A percentile compares a stretch with the other conserved stretches of the same genome.
Conservation (phyloP, 1,140 invertebrate species). For the Megalopta genalis region DNA sequence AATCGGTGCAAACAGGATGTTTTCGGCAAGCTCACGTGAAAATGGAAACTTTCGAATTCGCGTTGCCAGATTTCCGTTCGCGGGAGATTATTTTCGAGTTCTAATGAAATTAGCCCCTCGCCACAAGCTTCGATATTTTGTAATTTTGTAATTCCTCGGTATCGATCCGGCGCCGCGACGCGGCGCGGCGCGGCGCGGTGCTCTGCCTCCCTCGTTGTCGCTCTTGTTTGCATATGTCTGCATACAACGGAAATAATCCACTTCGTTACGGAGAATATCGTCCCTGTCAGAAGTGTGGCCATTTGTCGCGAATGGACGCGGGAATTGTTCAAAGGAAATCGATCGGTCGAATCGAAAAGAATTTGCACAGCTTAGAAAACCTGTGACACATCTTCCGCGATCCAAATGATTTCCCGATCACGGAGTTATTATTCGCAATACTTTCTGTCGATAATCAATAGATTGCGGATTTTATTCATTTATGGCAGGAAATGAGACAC, state of each 20-base stretch:
- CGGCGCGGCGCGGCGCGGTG: too few species aligned
- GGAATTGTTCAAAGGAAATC: not conserved
- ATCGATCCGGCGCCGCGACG: constrained; percentile 22
- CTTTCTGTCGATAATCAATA: too few species aligned
- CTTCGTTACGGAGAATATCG: constrained; percentile 1
- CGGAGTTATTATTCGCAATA: too few species aligned
- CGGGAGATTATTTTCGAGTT: not conserved
- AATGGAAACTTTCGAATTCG: not conserved
- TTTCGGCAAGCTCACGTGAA: too few species aligned
- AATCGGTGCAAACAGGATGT: too few species aligned
- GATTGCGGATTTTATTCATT: too few species aligned
- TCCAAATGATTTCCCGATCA: too few species aligned
- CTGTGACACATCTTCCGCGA: too few species aligned
- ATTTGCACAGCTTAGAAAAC: not conserved
- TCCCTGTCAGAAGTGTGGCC: not conserved
- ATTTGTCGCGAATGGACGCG: not conserved
- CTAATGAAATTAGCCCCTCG: constrained; percentile 3
- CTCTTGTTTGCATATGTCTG: constrained; percentile 13
- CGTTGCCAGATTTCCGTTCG: not conserved
- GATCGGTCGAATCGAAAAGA: not conserved
- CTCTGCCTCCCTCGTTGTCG: not conserved
- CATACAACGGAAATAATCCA: not conserved
- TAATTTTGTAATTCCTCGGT: constrained; percentile 16
- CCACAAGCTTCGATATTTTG: not conserved
- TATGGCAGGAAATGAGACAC: too few species aligned